Conservation (phyloP, 1,140 invertebrate genomes). For the Saccostrea echinata region DNA sequence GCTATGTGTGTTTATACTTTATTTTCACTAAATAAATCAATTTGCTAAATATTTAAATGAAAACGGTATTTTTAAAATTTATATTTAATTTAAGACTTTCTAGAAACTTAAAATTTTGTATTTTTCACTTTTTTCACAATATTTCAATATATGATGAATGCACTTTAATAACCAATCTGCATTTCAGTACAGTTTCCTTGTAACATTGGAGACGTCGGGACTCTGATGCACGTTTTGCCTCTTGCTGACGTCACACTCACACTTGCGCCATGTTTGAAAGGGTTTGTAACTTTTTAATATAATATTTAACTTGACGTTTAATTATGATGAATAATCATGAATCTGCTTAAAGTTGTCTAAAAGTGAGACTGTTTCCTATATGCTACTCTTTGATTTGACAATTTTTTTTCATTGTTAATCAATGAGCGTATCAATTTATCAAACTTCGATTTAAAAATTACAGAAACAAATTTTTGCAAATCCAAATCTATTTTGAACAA, state of each 20-base stretch:
- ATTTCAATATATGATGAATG: not conserved
- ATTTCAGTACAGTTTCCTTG: slow-evolving; percentile 16
- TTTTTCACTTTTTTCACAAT: no score
- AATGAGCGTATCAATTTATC: slow-evolving; percentile 26
- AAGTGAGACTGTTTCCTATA: not conserved
- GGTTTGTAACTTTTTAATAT: not conserved
- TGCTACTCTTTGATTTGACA: not conserved
- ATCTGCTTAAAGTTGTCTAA: not conserved
- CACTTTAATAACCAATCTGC: not conserved
- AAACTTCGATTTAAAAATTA: not conserved
- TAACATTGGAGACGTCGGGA: not conserved
- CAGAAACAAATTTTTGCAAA: not conserved
- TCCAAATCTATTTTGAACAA: not conserved
- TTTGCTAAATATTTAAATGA: no score
- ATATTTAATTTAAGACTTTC: no score
- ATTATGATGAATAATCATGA: slow-evolving; percentile 25
- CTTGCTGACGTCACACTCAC: not conserved
- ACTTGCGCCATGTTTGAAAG: not conserved
- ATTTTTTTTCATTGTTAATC: not conserved
- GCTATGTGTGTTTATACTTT: no score
- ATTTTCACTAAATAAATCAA: no score
- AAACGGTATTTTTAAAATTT: no score
- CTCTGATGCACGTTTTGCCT: not conserved
- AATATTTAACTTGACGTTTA: slow-evolving; percentile 26
- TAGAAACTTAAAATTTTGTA: no score